Evolutionary conservation across 2,113 vertebrate species (phyloP).

Genomic region (Cyphomyrus discorhynchus): DNA sequence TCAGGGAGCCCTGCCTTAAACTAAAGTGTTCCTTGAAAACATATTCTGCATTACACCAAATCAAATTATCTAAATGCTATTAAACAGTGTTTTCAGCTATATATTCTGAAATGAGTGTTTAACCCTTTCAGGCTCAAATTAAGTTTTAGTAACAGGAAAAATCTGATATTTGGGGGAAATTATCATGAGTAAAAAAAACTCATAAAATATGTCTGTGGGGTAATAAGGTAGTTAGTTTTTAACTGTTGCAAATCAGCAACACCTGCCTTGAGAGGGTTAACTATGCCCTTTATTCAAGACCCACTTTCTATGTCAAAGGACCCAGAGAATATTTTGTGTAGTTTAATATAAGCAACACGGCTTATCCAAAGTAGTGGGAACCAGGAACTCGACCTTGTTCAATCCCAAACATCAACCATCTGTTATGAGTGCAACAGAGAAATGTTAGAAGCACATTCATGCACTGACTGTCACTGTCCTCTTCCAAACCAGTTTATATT

Average conservation of each 20-base stretch:
- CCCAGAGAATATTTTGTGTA: slow-evolving; percentile 1
- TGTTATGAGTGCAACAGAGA: not conserved
- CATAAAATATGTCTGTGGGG: no score
- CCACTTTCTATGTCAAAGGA: not conserved
- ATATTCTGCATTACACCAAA: not conserved
- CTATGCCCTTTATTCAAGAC: slow-evolving; percentile 4
- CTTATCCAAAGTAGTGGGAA: slow-evolving; percentile 35
- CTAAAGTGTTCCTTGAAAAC: not conserved
- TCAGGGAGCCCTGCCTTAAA: not conserved
- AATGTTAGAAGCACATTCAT: not conserved
- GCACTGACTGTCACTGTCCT: not conserved
- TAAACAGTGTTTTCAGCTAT: not conserved
- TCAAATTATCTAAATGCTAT: not conserved
- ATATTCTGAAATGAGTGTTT: not conserved
- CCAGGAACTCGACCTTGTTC: slow-evolving; percentile 44
- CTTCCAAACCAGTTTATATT: not conserved
- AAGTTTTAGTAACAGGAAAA: no score
- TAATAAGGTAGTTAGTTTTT: no score
- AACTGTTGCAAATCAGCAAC: no score
- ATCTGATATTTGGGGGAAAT: no score
- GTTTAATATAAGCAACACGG: slow-evolving; percentile 5
- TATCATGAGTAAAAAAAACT: no score
- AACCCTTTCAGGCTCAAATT: no score
- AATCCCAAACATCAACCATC: slow-evolving; percentile 13
- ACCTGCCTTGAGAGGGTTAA: no score